Percentiles rank a stretch among this genome's conserved stretches.
phyloP scores from a whole-genome alignment of 2,113 vertebrate species.

The Polypterus senegalus region DNA sequence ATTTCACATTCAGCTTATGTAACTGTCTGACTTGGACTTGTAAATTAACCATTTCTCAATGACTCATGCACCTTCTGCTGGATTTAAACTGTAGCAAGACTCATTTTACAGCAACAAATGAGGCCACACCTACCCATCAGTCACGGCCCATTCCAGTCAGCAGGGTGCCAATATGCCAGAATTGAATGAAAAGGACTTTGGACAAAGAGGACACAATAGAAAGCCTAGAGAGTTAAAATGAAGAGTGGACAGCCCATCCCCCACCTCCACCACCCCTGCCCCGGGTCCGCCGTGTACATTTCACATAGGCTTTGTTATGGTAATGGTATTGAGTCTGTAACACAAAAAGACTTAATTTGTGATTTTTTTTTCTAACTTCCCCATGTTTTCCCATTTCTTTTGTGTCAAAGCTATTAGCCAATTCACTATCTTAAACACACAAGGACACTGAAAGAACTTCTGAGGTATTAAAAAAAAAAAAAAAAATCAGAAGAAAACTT shows the following conservation, averaged over 20 bases:
- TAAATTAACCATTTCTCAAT: slow-evolving; percentile 58
- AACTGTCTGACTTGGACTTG: slow-evolving; percentile 37
- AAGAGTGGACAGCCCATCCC: slow-evolving; percentile 54
- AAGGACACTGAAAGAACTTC: slow-evolving; percentile 28
- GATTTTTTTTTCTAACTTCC: slow-evolving; percentile 63
- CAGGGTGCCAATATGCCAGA: slow-evolving; percentile 77
- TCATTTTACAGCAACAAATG: slow-evolving; percentile 82
- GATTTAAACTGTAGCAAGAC: slow-evolving; percentile 68
- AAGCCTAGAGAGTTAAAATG: slow-evolving; percentile 59
- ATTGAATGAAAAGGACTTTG: slow-evolving; percentile 70
- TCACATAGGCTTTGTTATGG: slow-evolving; percentile 87
- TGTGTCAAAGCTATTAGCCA: slow-evolving; percentile 48
- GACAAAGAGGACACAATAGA: slow-evolving; percentile 78
- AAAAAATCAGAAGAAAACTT: slow-evolving; percentile 53
- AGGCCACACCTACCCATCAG: slow-evolving; percentile 76
- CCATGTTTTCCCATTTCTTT: slow-evolving; percentile 51
- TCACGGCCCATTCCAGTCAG: slow-evolving; percentile 73
- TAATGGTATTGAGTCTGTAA: slow-evolving; percentile 84
- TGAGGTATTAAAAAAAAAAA: slow-evolving; percentile 34
- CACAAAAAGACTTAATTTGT: slow-evolving; percentile 92
- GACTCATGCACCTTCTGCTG: slow-evolving; percentile 58
- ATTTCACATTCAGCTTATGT: slow-evolving; percentile 35
- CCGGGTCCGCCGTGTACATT: slow-evolving; percentile 75
- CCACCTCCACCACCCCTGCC: slow-evolving; percentile 7
- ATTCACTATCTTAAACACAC: slow-evolving; percentile 39